phyloP scores from a whole-genome alignment of 1,140 invertebrate species.

The Drosophila carrolli region DNA sequence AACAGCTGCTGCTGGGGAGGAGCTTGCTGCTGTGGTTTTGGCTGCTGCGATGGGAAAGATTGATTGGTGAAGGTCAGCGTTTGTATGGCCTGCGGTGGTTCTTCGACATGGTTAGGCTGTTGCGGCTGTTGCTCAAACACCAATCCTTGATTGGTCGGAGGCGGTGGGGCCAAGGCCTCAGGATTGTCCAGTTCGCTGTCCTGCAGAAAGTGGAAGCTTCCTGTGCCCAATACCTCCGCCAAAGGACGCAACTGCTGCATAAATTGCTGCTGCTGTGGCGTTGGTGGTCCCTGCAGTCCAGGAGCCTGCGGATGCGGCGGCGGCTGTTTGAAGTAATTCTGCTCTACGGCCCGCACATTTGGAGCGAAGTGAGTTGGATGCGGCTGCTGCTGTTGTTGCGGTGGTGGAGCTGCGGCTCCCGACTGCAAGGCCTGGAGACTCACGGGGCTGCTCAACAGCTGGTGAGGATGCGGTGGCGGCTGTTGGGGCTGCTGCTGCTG shows the following conservation, averaged over 20 bases:
- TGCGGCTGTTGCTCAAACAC: conserved; percentile 61
- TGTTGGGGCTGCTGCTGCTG: conserved; percentile 40
- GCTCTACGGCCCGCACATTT: conserved; percentile 86
- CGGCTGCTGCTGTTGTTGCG: conserved; percentile 34
- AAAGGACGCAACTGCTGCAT: conserved; percentile 87
- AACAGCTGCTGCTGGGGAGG: conserved; percentile 66
- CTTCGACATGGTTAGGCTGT: conserved; percentile 67
- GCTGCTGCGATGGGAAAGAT: conserved; percentile 86
- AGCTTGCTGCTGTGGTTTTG: conserved; percentile 45
- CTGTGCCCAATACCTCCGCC: conserved; percentile 88
- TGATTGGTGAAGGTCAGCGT: conserved; percentile 93
- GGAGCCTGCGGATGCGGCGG: conserved; percentile 85
- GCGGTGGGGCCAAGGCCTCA: conserved; percentile 77
- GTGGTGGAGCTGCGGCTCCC: conserved; percentile 33
- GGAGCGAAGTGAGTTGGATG: conserved; percentile 75
- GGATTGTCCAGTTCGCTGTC: conserved; percentile 91
- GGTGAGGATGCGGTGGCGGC: conserved; percentile 59
- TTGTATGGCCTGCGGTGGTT: conserved; percentile 86
- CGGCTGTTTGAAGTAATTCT: conserved; percentile 86
- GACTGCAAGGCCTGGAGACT: conserved; percentile 73
- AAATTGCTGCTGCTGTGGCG: conserved; percentile 70
- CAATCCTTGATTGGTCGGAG: conserved; percentile 50
- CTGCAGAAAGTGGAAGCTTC: conserved; percentile 91
- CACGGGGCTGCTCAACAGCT: conserved; percentile 71
- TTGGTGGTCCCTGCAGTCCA: conserved; percentile 48